phyloP scores from a whole-genome alignment of 2,113 vertebrate species.

The Peromyscus maniculatus region DNA sequence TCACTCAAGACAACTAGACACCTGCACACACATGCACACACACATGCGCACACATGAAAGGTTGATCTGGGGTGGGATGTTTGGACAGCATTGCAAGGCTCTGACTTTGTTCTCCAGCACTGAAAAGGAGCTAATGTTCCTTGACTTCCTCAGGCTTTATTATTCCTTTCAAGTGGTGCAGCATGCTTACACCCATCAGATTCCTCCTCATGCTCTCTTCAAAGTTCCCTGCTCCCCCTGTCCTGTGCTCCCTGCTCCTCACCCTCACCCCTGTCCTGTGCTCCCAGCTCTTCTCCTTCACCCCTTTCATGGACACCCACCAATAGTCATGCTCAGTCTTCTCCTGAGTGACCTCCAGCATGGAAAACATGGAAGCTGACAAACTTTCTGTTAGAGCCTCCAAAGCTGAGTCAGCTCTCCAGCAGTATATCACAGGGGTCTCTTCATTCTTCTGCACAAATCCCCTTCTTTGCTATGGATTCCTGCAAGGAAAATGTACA shows the following conservation, averaged over 20 bases:
- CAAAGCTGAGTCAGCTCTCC: constrained; percentile 8
- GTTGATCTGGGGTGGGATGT: not conserved
- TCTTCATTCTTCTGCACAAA: constrained; percentile 51
- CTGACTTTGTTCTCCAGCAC: not conserved
- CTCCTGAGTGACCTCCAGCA: not conserved
- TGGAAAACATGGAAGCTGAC: not conserved
- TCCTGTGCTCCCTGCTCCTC: too few relatives aligned
- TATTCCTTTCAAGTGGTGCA: not conserved
- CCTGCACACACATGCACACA: not conserved
- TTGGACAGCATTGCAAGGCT: not conserved
- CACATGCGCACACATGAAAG: not conserved
- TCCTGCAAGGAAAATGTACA: not conserved
- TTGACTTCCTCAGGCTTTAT: not conserved
- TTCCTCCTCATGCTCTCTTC: not conserved
- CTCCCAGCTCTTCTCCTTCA: too few relatives aligned
- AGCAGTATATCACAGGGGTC: constrained; percentile 26
- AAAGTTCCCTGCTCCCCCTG: too few relatives aligned
- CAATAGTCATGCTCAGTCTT: not conserved
- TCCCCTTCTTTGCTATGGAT: not conserved
- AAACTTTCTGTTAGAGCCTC: not conserved
- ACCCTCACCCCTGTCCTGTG: not conserved
- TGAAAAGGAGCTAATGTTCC: not conserved
- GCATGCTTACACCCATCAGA: not conserved
- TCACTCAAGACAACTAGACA: too few relatives aligned
- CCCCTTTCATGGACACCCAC: not conserved